These are phyloP conservation scores for Cephus runcator DNA, from an alignment of 2,888 invertebrate genomes.

Conservation along the genomic window DNA sequence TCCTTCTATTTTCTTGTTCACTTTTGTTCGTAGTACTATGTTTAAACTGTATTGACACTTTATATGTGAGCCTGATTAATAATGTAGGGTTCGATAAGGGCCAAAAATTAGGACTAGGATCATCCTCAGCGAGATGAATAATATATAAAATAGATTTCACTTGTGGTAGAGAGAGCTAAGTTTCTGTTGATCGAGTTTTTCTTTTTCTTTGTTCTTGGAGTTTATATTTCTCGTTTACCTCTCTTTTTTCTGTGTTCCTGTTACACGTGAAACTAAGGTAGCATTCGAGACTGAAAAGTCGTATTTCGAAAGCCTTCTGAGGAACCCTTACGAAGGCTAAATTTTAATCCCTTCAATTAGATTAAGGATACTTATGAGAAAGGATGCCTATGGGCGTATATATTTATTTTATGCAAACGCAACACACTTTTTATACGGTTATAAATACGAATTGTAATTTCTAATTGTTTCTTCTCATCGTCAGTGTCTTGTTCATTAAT, in stretches of 20 bases:
- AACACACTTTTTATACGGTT: neutral
- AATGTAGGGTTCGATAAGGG: slow-evolving; percentile 11
- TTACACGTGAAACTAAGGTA: no score
- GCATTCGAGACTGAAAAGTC: no score
- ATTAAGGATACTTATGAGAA: neutral
- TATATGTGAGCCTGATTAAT: neutral
- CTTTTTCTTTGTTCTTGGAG: neutral
- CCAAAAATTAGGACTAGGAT: slow-evolving; percentile 17
- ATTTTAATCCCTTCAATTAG: neutral
- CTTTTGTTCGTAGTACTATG: neutral
- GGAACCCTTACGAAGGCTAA: neutral
- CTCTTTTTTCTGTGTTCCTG: neutral
- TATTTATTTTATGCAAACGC: neutral
- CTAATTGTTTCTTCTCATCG: neutral
- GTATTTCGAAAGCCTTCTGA: no score
- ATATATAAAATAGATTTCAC: neutral
- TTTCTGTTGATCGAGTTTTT: neutral
- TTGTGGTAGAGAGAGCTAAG: neutral
- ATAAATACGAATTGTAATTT: neutral
- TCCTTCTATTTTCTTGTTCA: neutral
- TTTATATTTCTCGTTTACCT: neutral
- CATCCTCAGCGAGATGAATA: slow-evolving; percentile 1
- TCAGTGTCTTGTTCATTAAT: neutral
- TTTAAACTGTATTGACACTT: neutral
- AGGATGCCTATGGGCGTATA: neutral